Evolutionary conservation across 1,140 invertebrate genomes (phyloP).

Genomic region (Anastrepha ludens): DNA sequence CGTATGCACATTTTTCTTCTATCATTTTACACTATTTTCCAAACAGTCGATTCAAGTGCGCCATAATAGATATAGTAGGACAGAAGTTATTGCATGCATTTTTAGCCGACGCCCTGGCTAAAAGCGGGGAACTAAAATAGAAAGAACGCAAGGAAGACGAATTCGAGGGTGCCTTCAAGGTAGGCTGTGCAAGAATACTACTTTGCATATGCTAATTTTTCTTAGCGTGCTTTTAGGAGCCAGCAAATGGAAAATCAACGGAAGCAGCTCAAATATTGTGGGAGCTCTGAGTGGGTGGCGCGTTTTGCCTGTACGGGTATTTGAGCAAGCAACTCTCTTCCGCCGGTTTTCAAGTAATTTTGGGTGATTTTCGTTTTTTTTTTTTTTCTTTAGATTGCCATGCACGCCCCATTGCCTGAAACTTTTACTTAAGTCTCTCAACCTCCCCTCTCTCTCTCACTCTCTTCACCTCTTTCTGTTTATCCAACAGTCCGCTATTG

Average conservation of each 20-base stretch:
- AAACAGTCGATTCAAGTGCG: neutral
- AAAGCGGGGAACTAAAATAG: neutral
- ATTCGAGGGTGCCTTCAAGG: neutral
- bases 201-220: neutral
- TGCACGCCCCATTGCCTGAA: constrained; percentile 36
- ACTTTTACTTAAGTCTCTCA: neutral
- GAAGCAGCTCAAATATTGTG: neutral
- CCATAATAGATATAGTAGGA: neutral
- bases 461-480: too few relatives aligned
- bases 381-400: neutral
- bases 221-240: constrained; percentile 13
- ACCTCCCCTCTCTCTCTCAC: too few relatives aligned
- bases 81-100: neutral
- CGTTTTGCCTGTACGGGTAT: neutral
- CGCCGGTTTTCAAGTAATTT: neutral
- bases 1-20: neutral
- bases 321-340: neutral
- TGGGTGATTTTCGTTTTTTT: too few relatives aligned
- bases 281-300: neutral
- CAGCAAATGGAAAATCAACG: neutral
- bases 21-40: neutral
- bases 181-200: neutral
- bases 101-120: neutral
- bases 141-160: neutral
- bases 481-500: neutral